Base-by-base conservation (phyloP, 2,888 invertebrate species). In the Leistus spinibarbis region DNA sequence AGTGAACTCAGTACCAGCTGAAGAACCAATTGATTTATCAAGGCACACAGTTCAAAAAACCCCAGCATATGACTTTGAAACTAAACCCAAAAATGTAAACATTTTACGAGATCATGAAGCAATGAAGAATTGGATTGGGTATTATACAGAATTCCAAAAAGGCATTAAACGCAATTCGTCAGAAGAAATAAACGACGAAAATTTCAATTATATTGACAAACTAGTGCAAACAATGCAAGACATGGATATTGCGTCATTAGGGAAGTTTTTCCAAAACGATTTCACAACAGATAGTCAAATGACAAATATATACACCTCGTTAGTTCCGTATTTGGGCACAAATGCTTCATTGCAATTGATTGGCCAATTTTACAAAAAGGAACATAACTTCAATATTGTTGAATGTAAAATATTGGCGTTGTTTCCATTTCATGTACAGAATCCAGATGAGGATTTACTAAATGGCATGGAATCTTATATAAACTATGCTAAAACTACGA, bases 261-360 rank as follows among this genome's bases (percentile, higher is more conserved):
- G 20, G 3, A 60, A 10, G 5, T 20, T 60, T 22, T 22, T 19
- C 13, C 5, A 20, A 65, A 7, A 24, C 56, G 16, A 56, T 23
- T 56, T 54, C 63, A 17, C 54, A 23, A n/a, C 20, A 22, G 24
- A 23, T 24, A 4, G 24, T n/a, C 3, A 24, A 56, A 5, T 63
- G 27, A 54, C 54, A 27, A 40, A 71, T 54, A n/a, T 64, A n/a
- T 64, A 64, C 9, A 20, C 62, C 20, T 62, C 70, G 10, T 23
- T 53, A n/a, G n/a, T 72, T n/a, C 71, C 71, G 13, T 64, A 65
- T 56, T 10, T 65, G 4, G 71, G 71, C 16, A 65, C 64, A 23
- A 16, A 65, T 16, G 27, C 13, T 19, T 16, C 65, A 5, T 7
- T 24, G 13, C 17, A 65, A 17, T 65, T 65, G 17, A 65, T 72